Percentiles rank a stretch among this genome's conserved stretches.
Evolutionary conservation across 1,140 invertebrate species (phyloP).

Genomic region (Steinernema feltiae): DNA sequence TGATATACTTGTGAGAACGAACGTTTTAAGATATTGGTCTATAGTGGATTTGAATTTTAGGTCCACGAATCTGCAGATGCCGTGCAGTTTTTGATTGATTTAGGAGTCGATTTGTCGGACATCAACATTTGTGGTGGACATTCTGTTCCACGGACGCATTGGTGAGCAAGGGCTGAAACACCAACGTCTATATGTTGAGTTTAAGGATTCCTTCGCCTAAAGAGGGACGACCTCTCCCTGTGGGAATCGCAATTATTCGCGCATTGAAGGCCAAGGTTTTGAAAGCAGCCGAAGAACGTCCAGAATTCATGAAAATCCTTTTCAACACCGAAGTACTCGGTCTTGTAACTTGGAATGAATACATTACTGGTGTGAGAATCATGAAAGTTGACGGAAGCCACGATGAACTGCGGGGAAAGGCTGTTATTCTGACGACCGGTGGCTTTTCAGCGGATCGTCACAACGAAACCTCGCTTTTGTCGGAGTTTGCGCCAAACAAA

Average conservation of each 20-base stretch:
- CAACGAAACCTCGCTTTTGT: conserved; percentile 47
- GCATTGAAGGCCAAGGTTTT: conserved; percentile 40
- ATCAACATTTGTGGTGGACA: conserved; percentile 59
- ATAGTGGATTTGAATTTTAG: conserved; percentile 31
- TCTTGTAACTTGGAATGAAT: conserved; percentile 54
- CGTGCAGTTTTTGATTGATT: conserved; percentile 49
- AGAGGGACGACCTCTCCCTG: conserved; percentile 58
- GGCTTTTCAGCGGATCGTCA: conserved; percentile 43
- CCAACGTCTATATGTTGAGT: conserved; percentile 20
- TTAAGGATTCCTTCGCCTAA: conserved; percentile 55
- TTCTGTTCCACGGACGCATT: conserved; percentile 57
- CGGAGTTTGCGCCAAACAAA: conserved; percentile 50
- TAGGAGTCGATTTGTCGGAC: conserved; percentile 54
- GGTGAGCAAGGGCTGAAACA: conserved; percentile 30
- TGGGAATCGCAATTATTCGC: conserved; percentile 57
- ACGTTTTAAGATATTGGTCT: conserved; percentile 12
- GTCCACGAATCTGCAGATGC: conserved; percentile 49
- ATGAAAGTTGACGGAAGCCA: conserved; percentile 24
- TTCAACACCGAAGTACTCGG: conserved; percentile 46
- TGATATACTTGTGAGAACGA: conserved; percentile 51
- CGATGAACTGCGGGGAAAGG: conserved; percentile 35
- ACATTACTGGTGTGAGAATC: conserved; percentile 47
- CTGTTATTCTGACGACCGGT: conserved; percentile 57
- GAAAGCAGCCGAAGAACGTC: not conserved
- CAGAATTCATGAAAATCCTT: conserved; percentile 30